Evolutionary conservation across 1,140 invertebrate genomes (phyloP).

Genomic region (Sinonovacula constricta): DNA sequence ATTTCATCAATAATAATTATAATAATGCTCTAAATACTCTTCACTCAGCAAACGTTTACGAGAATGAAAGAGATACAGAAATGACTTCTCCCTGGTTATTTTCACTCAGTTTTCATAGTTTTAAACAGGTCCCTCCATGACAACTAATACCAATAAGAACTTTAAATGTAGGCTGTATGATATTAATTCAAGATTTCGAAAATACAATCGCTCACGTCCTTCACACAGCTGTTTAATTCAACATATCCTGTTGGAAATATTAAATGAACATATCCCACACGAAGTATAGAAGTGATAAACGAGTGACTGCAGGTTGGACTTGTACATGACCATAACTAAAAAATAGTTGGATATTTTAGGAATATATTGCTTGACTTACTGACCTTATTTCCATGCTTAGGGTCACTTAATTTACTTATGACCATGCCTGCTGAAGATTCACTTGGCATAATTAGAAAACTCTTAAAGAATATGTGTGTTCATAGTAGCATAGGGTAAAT

Average conservation of each 20-base stretch:
- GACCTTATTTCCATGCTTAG: constrained; percentile 28
- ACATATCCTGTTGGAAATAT: constrained; percentile 14
- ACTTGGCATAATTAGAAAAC: constrained; percentile 17
- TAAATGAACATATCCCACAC: constrained; percentile 27
- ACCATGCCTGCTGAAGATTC: constrained; percentile 31
- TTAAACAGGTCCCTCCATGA: neutral
- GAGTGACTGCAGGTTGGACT: constrained; percentile 19
- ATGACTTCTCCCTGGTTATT: constrained; percentile 36
- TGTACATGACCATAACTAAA: constrained; percentile 31
- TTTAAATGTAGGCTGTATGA: constrained; percentile 27
- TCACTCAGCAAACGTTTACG: constrained; percentile 15
- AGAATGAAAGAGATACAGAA: constrained; percentile 11
- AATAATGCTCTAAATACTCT: constrained; percentile 13
- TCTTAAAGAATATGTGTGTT: neutral
- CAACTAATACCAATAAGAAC: constrained; percentile 2
- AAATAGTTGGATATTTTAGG: constrained; percentile 41
- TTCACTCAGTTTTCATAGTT: constrained; percentile 7
- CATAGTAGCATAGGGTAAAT: neutral
- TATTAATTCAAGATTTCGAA: constrained; percentile 11
- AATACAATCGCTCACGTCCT: constrained; percentile 41
- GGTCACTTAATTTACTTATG: constrained; percentile 37
- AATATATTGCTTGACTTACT: constrained; percentile 26
- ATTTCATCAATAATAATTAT: constrained; percentile 4
- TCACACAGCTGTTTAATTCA: constrained; percentile 7
- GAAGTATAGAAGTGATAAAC: neutral